Evolutionary conservation across 2,888 invertebrate genomes (phyloP), one percentile per base, ranked within the genome.

Genomic region (Stenolophus ochropezus): DNA sequence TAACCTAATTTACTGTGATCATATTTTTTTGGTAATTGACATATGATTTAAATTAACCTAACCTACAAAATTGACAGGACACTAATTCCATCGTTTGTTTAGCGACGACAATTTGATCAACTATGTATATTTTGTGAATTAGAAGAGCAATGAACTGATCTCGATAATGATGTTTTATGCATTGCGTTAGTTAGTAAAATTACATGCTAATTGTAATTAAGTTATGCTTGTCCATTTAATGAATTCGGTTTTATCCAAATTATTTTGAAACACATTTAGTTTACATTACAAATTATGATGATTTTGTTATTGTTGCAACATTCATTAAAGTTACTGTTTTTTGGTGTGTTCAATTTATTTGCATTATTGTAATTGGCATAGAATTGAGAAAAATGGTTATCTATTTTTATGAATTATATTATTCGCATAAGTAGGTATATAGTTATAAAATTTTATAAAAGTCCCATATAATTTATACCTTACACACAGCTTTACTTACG

Each of bases 221-320:
- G 11, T 56, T 56, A 56, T 51, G 14, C 51, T 51, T 51, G 51
- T 21, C 6, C 20, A 21, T 56, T 56, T 56, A 56, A 21, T 56
- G 56, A 56, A 56, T 56, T 11, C 20, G 1, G 16, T 53, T 56
- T 56, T 56, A 56, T 56, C 3, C 16, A 21, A 21, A 56, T 56
- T 56, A 56, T 21, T 56, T 56, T 21, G 56, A 56, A 56, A 56
- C 21, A 56, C 56, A 56, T 56, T 56, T 56, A 21, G 21, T 56
- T 11, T 20, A 51, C 14, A 51, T 51, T 42, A 42, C 33, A 42
- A 42, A 42, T 42, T 42, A 42, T 42, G 33, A 42, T 42, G 33
- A 42, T 42, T 42, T 42, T 11, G 33, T 42, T 42, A 42, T 6
- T 42, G 11, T 42, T 42, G 33, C 6, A 42, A 42, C 11, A 42